phyloP scores from a whole-genome alignment of 2,797 vertebrate species.

The Gambusia yucatana region DNA sequence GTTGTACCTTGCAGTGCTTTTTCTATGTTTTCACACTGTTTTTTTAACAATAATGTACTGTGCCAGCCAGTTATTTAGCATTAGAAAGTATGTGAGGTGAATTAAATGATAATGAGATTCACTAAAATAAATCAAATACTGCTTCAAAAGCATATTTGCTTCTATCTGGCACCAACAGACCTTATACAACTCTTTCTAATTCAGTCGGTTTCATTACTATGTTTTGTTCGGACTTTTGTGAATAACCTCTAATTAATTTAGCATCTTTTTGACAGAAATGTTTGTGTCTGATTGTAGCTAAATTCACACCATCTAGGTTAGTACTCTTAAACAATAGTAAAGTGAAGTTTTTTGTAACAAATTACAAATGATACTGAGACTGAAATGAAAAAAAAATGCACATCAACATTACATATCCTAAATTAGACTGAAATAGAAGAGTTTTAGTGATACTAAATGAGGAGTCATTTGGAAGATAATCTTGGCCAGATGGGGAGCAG shows the following conservation, averaged over 20 bases:
- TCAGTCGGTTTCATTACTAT: background rate
- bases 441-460: background rate
- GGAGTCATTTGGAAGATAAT: background rate
- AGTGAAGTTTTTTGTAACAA: background rate
- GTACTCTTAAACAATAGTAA: background rate
- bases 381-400: background rate
- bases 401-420: background rate
- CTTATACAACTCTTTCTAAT: background rate
- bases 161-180: background rate
- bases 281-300: background rate
- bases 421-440: background rate
- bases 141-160: background rate
- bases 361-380: background rate
- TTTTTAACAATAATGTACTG: background rate
- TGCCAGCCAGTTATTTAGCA: background rate
- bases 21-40: background rate
- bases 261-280: background rate
- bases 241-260: background rate
- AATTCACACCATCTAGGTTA: background rate
- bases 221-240: background rate
- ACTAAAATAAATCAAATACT: background rate
- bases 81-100: background rate
- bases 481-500: too few relatives aligned
- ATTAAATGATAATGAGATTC: background rate
- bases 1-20: background rate